Base-by-base conservation (phyloP, 2,113 vertebrate species). In the Xenotilapia caudafasciata region DNA sequence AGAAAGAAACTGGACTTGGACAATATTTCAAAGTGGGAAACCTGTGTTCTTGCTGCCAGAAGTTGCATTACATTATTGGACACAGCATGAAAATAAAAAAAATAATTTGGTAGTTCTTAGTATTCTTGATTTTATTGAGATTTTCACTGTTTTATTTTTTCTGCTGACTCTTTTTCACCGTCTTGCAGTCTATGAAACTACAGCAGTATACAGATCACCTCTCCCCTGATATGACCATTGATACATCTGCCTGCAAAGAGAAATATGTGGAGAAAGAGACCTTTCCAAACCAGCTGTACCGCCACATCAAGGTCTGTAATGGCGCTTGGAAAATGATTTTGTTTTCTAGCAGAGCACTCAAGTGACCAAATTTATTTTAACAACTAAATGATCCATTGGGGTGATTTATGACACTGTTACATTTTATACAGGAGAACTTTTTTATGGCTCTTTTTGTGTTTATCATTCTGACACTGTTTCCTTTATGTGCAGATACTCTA, bases 241-340 rank as follows among this genome's bases (percentile, higher is more conserved):
- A 98, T 89, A 97, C 97, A 82, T 97, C 97, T 77, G 93, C 96
- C 93, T 97, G 96, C 83, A 98, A 98, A 96, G 97, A 98, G 62
- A 98, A 97, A 93, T 97, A 97, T 0, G 96, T 96, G 7, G 97
- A 89, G 58, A 93, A 99, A 80, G 98, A 99, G 70, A 98, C 97
- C 85, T 99, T 97, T 92, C 99, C 99, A 28, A 99, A 98, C 0
- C 98, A 99, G 86, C 95, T 99, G 79, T 98, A 97, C 93, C 97
- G 98, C 47, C 98, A 99, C 91, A 99, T 99, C 94, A 99, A 99
- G 98, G 99, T 99, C 92, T 40, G 56, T 4, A 11, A 82, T 38
- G 60, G 40, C 2, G 8, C 42, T 47, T 60, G 80, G 23, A 81
- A 40, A 81, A 31, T 5, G 6, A n/a, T 31, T 77, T 31, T 77